A percentile compares a stretch with the other conserved stretches of the same genome.
phyloP scores from a whole-genome alignment of 2,797 vertebrate genomes.

The Sandelia bainsii region DNA sequence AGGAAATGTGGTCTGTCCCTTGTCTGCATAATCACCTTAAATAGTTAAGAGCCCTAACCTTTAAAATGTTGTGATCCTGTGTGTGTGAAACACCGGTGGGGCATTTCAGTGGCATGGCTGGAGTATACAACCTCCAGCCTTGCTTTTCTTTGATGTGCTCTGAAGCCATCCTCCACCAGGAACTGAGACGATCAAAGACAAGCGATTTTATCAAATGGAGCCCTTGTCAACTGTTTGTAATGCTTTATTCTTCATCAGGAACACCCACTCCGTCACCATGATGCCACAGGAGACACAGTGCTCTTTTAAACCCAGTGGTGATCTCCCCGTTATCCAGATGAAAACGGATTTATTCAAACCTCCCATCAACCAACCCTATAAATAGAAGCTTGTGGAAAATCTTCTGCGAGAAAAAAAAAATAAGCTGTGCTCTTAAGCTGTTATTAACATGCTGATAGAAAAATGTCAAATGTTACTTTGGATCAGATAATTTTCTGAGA shows the following conservation, averaged over 20 bases:
- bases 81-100: conserved; percentile 24
- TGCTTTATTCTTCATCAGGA: conserved; percentile 74
- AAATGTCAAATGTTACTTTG: conserved; percentile 75
- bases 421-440: conserved; percentile 84
- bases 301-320: conserved; percentile 85
- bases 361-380: conserved; percentile 81
- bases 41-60: conserved; percentile 62
- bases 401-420: conserved; percentile 72
- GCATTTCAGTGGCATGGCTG: conserved; percentile 57
- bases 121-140: conserved; percentile 60
- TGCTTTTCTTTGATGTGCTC: conserved; percentile 70
- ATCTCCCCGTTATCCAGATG: conserved; percentile 84
- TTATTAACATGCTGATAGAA: conserved; percentile 84
- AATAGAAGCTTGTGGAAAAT: conserved; percentile 85
- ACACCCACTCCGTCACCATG: conserved; percentile 71
- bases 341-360: conserved; percentile 85
- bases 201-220: conserved; percentile 77
- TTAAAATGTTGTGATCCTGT: conserved; percentile 45
- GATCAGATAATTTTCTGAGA: conserved; percentile 51
- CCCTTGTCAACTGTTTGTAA: conserved; percentile 76
- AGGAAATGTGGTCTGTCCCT: conserved; percentile 34
- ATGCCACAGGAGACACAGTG: conserved; percentile 72
- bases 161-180: conserved; percentile 71
- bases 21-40: conserved; percentile 64
- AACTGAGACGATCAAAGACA: conserved; percentile 81